phyloP scores from a whole-genome alignment of 2,888 invertebrate species.

The Aleiodes alternator region DNA sequence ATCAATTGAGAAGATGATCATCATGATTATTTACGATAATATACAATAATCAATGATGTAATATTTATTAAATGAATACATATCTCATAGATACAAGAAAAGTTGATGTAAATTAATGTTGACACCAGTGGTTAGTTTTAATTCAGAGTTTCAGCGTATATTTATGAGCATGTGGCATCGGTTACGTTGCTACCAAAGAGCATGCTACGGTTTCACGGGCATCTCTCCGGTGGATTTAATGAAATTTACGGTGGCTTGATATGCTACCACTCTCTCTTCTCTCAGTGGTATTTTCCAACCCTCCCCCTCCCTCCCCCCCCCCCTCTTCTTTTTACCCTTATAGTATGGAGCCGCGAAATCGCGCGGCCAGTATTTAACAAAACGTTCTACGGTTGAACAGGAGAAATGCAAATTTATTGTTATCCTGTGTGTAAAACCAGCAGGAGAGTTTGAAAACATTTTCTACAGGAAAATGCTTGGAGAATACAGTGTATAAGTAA shows the following conservation, averaged over 20 bases:
- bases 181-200: conserved; percentile 23
- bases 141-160: conserved; percentile 16
- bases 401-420: conserved; percentile 69
- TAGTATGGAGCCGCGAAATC: conserved; percentile 46
- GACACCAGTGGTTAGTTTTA: conserved; percentile 29
- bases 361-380: conserved; percentile 32
- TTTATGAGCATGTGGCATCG: conserved; percentile 30
- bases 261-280: conserved; percentile 21
- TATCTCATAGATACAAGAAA: no score
- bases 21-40: no score
- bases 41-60: no score
- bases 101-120: conserved; percentile 24
- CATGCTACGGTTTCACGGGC: conserved; percentile 13
- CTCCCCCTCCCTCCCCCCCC: neutral
- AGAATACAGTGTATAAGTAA: conserved; percentile 29
- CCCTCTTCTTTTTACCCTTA: conserved; percentile 30
- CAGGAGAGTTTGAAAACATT: conserved; percentile 49
- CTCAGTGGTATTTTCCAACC: neutral
- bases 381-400: conserved; percentile 47
- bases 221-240: conserved; percentile 41
- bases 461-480: neutral
- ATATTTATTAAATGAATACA: no score
- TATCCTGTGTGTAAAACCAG: conserved; percentile 52
- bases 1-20: no score
- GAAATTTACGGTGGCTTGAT: conserved; percentile 35